A percentile compares a stretch with the other conserved stretches of the same genome.
Evolutionary conservation across 2,113 vertebrate genomes (phyloP).

Genomic region (Thinocorus orbignyianus): DNA sequence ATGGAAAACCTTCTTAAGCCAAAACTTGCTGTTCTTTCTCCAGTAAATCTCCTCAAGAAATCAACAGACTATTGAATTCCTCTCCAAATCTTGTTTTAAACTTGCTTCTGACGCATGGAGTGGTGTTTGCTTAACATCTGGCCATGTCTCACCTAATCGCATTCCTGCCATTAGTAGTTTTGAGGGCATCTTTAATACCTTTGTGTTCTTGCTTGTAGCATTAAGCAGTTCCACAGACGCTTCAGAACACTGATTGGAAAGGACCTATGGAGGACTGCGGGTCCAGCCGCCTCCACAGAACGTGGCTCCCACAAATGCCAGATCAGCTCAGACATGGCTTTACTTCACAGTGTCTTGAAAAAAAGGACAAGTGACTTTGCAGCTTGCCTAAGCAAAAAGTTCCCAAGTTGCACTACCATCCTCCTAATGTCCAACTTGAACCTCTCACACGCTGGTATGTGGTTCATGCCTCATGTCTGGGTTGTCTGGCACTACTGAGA

Average conservation of each 20-base stretch:
- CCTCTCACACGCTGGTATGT: background rate
- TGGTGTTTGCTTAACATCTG: background rate
- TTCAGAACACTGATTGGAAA: background rate
- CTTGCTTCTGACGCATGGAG: background rate
- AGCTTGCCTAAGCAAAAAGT: background rate
- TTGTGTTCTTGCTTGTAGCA: background rate
- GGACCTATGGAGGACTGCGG: background rate
- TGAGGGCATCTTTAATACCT: background rate
- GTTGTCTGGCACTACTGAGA: background rate
- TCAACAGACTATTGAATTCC: background rate
- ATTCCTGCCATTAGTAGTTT: background rate
- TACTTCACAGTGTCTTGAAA: background rate
- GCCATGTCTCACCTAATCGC: background rate
- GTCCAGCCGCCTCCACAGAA: background rate
- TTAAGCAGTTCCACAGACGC: background rate
- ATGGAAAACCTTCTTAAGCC: background rate
- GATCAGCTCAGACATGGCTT: background rate
- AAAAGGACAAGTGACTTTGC: background rate
- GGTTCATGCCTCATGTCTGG: background rate
- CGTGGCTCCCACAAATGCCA: accelerated
- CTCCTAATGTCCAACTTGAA: background rate
- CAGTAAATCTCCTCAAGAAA: background rate
- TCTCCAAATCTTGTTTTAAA: background rate
- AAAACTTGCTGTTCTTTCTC: background rate
- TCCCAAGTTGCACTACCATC: background rate